Evolutionary conservation across 2,888 invertebrate genomes (phyloP).

Genomic region (Gisinianus flammeolus): DNA sequence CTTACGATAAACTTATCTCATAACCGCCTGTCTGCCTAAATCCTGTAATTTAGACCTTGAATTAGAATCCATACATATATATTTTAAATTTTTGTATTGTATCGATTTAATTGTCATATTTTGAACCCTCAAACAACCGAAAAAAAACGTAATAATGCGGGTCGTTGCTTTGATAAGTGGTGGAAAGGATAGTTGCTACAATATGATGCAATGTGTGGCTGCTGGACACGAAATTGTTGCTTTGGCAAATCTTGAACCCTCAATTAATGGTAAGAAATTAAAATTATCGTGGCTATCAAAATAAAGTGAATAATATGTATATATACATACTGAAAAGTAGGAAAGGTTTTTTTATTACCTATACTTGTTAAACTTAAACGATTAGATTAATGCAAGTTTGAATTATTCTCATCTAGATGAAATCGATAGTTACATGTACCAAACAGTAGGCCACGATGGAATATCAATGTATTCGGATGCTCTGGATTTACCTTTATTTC

Average conservation of each 20-base stretch:
- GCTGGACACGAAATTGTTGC: conserved; percentile 96
- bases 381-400: conserved; percentile 5
- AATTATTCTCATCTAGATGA: conserved; percentile 70
- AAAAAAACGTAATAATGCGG: conserved; percentile 69
- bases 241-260: conserved; percentile 91
- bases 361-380: conserved; percentile 14
- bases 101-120: not conserved
- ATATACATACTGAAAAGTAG: no score
- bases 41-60: no score
- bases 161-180: conserved; percentile 92
- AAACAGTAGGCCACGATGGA: conserved; percentile 97
- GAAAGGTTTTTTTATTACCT: no score
- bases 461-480: conserved; percentile 91
- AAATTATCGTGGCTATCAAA: no score
- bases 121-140: not conserved
- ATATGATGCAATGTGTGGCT: conserved; percentile 96
- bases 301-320: no score
- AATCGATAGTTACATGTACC: conserved; percentile 98
- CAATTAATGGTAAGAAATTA: conserved; percentile 70
- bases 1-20: not conserved
- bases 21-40: no score
- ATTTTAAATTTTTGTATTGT: not conserved
- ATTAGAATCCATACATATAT: not conserved
- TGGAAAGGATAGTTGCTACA: conserved; percentile 99
- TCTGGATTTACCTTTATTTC: conserved; percentile 88